Evolutionary conservation across 2,797 vertebrate species (phyloP).

Genomic region (Notamacropus eugenii): DNA sequence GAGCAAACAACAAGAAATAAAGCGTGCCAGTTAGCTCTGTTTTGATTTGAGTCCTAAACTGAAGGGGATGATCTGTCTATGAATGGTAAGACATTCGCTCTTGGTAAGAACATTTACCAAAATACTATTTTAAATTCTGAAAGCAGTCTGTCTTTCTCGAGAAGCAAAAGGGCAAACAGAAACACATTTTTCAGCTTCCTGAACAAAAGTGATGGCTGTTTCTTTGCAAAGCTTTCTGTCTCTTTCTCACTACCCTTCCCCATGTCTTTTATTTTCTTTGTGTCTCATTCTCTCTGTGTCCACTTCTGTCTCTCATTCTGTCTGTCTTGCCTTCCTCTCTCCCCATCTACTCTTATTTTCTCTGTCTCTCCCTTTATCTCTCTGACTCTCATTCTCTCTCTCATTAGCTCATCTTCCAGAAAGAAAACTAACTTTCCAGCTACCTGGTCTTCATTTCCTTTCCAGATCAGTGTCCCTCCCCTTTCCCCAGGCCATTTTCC

Average conservation of each 20-base stretch:
- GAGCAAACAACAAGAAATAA: conserved; percentile 65
- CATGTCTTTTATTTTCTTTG: not conserved
- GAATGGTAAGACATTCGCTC: conserved; percentile 13
- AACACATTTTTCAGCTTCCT: conserved; percentile 31
- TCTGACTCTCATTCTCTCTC: not conserved
- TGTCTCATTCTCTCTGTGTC: not conserved
- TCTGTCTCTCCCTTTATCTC: not conserved
- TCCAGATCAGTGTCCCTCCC: not conserved
- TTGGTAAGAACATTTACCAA: conserved; percentile 49
- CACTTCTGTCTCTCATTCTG: not conserved
- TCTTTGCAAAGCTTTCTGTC: not conserved
- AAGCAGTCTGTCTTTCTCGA: conserved; percentile 23
- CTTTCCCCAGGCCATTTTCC: not conserved
- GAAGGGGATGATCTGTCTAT: conserved; percentile 27
- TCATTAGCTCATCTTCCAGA: not conserved
- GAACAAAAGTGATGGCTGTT: not conserved
- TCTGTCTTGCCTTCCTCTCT: not conserved
- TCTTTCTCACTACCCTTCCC: not conserved
- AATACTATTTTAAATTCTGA: conserved; percentile 41
- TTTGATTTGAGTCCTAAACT: conserved; percentile 37
- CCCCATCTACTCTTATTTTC: not conserved
- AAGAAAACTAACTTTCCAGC: conserved; percentile 15
- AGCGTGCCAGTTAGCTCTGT: conserved; percentile 70
- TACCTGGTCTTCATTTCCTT: not conserved
- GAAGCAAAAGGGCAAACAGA: conserved; percentile 42